These are phyloP conservation scores for Pomatorhinus ruficollis DNA, from an alignment of 2,113 vertebrate genomes.

Conservation along the genomic window DNA sequence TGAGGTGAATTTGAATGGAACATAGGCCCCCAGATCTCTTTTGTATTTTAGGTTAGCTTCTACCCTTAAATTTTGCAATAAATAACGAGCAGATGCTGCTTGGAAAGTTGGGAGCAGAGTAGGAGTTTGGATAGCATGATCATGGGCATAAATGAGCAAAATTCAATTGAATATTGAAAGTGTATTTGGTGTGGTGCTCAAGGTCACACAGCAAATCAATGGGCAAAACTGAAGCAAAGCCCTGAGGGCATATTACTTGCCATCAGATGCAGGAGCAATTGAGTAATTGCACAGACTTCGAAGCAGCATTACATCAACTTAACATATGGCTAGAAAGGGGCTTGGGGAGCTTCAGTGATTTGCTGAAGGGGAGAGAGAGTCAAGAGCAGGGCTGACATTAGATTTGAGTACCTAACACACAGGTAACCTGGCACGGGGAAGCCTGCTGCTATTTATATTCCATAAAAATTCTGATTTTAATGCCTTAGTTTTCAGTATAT, in stretches of 20 bases:
- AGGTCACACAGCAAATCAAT: slow-evolving; percentile 5
- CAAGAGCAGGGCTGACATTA: not conserved
- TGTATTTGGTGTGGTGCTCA: not conserved
- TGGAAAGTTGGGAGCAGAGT: not conserved
- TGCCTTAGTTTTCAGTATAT: not conserved
- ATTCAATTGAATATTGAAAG: not conserved
- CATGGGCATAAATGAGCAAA: not conserved
- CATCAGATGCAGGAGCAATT: not conserved
- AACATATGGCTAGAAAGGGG: not conserved
- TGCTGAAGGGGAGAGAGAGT: not conserved
- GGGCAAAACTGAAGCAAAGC: not conserved
- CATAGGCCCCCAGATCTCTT: not conserved
- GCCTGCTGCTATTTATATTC: not conserved
- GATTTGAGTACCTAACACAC: not conserved
- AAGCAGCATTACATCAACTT: not conserved
- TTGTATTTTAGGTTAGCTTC: not conserved
- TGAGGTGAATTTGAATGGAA: not conserved
- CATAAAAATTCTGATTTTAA: not conserved
- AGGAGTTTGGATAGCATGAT: not conserved
- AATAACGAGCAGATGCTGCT: not conserved
- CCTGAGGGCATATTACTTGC: not conserved
- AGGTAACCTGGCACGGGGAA: not conserved
- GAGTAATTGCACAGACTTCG: not conserved
- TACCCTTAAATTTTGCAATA: not conserved
- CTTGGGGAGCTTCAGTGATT: not conserved